Percentiles rank a stretch among this genome's conserved stretches.
phyloP scores from a whole-genome alignment of 2,797 vertebrate genomes.

The Oophaga sylvatica region DNA sequence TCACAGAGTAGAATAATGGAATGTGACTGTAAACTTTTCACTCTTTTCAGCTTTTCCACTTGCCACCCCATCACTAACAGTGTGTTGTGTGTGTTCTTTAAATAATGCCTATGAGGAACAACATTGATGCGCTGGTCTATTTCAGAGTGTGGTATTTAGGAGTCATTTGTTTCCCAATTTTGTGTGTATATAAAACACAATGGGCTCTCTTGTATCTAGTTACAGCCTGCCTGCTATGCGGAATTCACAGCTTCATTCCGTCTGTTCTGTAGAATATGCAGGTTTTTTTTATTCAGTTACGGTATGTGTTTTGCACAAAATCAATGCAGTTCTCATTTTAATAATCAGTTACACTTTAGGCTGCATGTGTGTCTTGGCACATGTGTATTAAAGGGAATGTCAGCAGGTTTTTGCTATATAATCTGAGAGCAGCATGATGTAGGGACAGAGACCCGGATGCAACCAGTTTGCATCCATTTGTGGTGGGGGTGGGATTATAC shows the following conservation, averaged over 20 bases:
- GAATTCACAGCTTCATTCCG: background rate
- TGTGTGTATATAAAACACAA: too few relatives aligned
- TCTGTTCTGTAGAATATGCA: background rate
- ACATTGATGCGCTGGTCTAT: too few relatives aligned
- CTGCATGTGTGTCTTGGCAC: background rate
- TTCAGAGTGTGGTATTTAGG: too few relatives aligned
- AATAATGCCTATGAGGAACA: too few relatives aligned
- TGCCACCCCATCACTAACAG: background rate
- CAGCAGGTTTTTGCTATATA: too few relatives aligned
- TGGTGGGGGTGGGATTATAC: too few relatives aligned
- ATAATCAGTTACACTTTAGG: background rate
- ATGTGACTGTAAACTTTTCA: background rate
- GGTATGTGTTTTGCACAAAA: background rate
- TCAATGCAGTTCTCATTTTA: background rate
- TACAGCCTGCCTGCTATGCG: background rate
- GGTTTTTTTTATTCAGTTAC: background rate
- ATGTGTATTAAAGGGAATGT: background rate
- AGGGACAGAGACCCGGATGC: too few relatives aligned
- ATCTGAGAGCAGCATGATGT: too few relatives aligned
- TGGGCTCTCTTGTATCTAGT: too few relatives aligned
- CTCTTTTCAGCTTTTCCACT: background rate
- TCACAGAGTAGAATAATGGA: background rate
- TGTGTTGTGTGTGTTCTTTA: background rate
- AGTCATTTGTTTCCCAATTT: too few relatives aligned
- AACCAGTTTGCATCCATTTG: too few relatives aligned